phyloP scores from a whole-genome alignment of 2,888 invertebrate species.

The Pterobdella sp. region DNA sequence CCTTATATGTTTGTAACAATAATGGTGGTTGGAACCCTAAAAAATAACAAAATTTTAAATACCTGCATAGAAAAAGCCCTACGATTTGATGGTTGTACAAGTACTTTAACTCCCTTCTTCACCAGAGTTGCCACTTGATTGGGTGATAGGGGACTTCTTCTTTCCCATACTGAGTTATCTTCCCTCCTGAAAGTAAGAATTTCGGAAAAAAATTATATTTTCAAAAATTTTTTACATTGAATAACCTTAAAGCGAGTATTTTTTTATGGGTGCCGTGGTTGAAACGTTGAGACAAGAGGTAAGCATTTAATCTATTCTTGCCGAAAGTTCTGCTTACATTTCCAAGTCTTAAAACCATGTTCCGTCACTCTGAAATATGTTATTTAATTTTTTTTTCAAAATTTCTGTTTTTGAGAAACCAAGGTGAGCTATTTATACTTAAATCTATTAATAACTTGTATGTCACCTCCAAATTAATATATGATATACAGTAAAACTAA shows the following conservation, averaged over 20 bases:
- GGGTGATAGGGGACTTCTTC: slow-evolving; percentile 88
- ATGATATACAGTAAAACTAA: no score
- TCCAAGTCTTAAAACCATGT: not conserved
- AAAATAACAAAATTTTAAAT: no score
- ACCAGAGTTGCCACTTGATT: slow-evolving; percentile 79
- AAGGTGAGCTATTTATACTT: no score
- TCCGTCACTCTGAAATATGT: no score
- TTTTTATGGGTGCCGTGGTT: not conserved
- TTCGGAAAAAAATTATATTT: not conserved
- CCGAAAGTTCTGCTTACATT: not conserved
- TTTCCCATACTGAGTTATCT: slow-evolving; percentile 55
- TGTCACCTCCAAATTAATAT: no score
- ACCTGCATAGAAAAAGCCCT: slow-evolving; percentile 93
- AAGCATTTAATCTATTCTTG: not conserved
- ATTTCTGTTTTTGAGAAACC: no score
- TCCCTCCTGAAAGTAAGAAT: slow-evolving; percentile 51
- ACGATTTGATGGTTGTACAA: slow-evolving; percentile 95
- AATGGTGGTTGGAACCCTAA: not conserved
- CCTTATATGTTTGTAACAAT: slow-evolving; percentile 30
- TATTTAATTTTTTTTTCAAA: no score
- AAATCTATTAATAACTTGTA: no score
- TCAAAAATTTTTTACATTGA: not conserved
- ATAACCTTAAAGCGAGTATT: slow-evolving; percentile 3
- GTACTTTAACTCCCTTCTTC: slow-evolving; percentile 75
- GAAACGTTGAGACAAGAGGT: not conserved